Evolutionary conservation across 2,113 vertebrate species (phyloP).

Genomic region (Chlorodrepanis virens): DNA sequence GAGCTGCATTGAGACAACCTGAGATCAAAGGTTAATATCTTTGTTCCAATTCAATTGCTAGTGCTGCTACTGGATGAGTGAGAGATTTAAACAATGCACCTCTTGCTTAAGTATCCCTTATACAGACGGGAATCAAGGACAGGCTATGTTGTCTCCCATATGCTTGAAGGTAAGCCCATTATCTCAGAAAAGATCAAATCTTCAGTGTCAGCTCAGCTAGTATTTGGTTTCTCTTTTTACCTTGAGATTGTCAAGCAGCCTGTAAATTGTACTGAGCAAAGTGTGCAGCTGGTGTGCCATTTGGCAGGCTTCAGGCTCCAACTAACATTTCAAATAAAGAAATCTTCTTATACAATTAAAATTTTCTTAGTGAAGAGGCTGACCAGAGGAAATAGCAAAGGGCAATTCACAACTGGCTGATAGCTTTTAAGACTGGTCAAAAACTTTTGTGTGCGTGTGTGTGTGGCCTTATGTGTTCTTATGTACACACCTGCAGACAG

Average conservation of each 20-base stretch:
- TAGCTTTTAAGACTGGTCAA: not conserved
- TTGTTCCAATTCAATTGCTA: not conserved
- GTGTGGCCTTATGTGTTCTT: not conserved
- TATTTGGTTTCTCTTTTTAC: constrained; percentile 29
- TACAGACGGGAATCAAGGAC: not conserved
- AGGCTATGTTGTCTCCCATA: not conserved
- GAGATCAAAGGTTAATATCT: not conserved
- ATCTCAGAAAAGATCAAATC: not conserved
- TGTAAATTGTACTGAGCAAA: not conserved
- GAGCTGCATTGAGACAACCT: not conserved
- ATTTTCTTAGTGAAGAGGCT: not conserved
- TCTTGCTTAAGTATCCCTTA: not conserved
- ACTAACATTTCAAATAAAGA: not conserved
- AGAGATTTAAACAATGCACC: not conserved
- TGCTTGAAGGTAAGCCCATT: not conserved
- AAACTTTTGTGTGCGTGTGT: not conserved
- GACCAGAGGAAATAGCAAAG: not conserved
- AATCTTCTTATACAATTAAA: not conserved
- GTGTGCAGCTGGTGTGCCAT: not conserved
- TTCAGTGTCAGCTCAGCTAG: not conserved
- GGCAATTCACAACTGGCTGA: not conserved
- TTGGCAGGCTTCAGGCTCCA: not conserved
- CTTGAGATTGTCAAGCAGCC: not conserved
- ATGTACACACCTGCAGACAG: not conserved
- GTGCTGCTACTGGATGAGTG: not conserved